Evolutionary conservation across 2,797 vertebrate species (phyloP).

Genomic region (Phoeniculus purpureus): DNA sequence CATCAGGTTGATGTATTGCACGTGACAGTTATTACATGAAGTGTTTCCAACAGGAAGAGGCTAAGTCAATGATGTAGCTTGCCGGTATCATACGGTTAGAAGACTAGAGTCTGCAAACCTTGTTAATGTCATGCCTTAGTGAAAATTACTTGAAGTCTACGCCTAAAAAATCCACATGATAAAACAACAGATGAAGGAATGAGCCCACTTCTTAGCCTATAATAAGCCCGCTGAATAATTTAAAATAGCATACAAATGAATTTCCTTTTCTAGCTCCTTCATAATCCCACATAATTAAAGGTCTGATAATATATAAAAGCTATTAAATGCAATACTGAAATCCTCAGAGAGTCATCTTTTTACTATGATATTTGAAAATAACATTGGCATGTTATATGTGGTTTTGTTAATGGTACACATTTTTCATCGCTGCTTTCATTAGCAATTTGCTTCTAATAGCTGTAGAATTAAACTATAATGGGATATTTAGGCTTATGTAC

Average conservation of each 20-base stretch:
- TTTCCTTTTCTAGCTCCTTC: slow-evolving; percentile 10
- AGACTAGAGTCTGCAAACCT: not conserved
- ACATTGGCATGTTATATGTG: slow-evolving; percentile 27
- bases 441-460: slow-evolving; percentile 75
- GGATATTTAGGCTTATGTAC: slow-evolving; percentile 72
- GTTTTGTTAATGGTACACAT: slow-evolving; percentile 58
- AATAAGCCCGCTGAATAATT: slow-evolving; percentile 1
- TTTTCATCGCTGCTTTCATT: slow-evolving; percentile 71
- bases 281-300: slow-evolving; percentile 62
- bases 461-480: slow-evolving; percentile 78
- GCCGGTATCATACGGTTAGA: not conserved
- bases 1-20: not conserved
- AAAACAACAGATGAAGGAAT: slow-evolving; percentile 53
- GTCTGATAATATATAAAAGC: slow-evolving; percentile 56
- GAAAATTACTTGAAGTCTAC: not conserved
- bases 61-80: not conserved
- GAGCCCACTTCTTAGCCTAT: not conserved
- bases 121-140: slow-evolving; percentile 25
- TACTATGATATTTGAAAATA: slow-evolving; percentile 40
- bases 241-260: slow-evolving; percentile 44
- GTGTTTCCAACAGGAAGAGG: not conserved
- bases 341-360: slow-evolving; percentile 52
- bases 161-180: slow-evolving; percentile 27
- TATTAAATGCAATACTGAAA: slow-evolving; percentile 55
- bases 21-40: not conserved